phyloP scores from a whole-genome alignment of 2,888 invertebrate species.

The Ferrisia virgata region DNA sequence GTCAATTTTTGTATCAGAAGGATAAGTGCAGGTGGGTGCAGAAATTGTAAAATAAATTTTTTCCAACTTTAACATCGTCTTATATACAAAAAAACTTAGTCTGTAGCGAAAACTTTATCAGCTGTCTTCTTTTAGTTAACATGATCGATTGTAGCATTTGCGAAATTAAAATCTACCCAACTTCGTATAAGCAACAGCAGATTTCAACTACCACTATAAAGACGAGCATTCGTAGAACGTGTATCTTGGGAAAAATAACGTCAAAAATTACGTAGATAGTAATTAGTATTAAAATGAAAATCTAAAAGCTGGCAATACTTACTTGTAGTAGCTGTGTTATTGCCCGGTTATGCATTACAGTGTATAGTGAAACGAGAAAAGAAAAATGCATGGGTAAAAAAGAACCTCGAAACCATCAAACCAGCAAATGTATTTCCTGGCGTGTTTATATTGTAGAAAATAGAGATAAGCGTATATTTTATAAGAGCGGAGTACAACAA shows the following conservation, averaged over 20 bases:
- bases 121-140: neutral
- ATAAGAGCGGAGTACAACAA: slow-evolving; percentile 1
- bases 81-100: too few species aligned
- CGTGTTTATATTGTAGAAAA: neutral
- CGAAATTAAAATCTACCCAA: slow-evolving; percentile 1
- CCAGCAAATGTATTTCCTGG: slow-evolving; percentile 4
- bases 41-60: neutral
- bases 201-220: neutral
- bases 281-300: neutral
- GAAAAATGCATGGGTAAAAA: neutral
- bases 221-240: neutral
- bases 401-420: neutral
- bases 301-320: neutral
- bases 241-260: neutral
- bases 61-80: neutral
- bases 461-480: neutral
- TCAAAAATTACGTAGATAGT: neutral
- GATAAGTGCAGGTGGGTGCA: too few species aligned
- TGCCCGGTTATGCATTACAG: neutral
- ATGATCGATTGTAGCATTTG: slow-evolving; percentile 14
- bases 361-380: neutral
- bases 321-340: too few species aligned
- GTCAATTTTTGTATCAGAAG: neutral
- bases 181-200: neutral
- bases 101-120: neutral